Base-by-base conservation (phyloP, 2,888 invertebrate species). In the Eudasyphora cyanicolor region DNA sequence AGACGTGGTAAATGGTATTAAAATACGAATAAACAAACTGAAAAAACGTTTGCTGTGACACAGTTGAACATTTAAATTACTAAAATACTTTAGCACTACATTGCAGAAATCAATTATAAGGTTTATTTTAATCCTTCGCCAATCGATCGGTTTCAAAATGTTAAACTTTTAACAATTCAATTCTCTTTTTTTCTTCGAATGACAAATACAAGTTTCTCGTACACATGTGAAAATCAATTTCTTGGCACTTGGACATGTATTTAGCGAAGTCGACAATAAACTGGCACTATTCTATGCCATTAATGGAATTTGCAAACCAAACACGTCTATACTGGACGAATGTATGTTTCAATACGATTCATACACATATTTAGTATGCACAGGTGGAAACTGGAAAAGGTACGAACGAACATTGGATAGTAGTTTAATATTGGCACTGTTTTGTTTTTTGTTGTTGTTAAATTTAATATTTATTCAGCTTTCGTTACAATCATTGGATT, bases 311-410 rank as follows among this genome's bases (percentile, higher is more conserved):
- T 70, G n/a, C 77, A 80, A 54, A 77, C 79, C 62, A 75, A 64
- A 77, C 83, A 83, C 83, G 83, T 83, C 45, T 75, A 62, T 70
- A 45, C 32, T n/a, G 32, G 8, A 32, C 32, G 32, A 32, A 76
- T 51, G 73, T 74, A 54, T 60, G 76, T 77, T 74, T 35, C 42
- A 79, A 62, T 79, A 69, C 5, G 38, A 21, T 42, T 35, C 29
- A 32, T n/a, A n/a, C n/a, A n/a, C n/a, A n/a, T n/a, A n/a, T 35
- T 35, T 83, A 4, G 70, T 80, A 83, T 83, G 74, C 83, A 80
- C 10, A 75, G 62, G 64, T 49, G 64, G 77, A 77, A 77, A 70
- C 27, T 54, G 70, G 35, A 62, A 62, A 71, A 75, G 51, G 45
- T 45, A 62, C 32, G 12, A 74, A n/a, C n/a, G n/a, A n/a, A n/a